Evolutionary conservation across 2,113 vertebrate genomes (phyloP).

Genomic region (Tragulus kanchil): DNA sequence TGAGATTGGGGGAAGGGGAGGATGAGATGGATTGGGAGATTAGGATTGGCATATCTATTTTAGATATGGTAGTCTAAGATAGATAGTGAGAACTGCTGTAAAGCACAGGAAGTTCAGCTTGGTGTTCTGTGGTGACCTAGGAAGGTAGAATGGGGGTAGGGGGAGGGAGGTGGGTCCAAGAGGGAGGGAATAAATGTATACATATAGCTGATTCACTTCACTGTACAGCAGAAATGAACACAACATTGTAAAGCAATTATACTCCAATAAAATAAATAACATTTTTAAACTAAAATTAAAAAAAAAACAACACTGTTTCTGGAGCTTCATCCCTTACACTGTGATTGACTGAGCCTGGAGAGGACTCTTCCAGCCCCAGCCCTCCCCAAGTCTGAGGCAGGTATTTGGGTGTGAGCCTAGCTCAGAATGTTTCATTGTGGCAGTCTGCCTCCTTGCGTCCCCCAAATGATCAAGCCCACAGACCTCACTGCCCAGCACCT

Average conservation of each 20-base stretch:
- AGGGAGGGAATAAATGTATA: not conserved
- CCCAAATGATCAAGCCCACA: not conserved
- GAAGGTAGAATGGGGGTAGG: not conserved
- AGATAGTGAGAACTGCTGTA: not conserved
- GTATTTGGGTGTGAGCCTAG: not conserved
- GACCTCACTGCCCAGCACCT: not conserved
- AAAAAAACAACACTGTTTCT: not conserved
- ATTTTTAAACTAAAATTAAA: not conserved
- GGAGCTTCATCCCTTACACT: not conserved
- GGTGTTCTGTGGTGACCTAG: not conserved
- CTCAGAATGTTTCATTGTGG: not conserved
- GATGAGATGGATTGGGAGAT: not conserved
- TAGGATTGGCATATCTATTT: not conserved
- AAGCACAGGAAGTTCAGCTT: not conserved
- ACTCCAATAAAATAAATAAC: not conserved
- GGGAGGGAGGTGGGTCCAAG: not conserved
- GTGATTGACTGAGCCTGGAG: not conserved
- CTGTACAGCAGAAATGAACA: not conserved
- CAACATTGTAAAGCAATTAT: not conserved
- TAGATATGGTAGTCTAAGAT: not conserved
- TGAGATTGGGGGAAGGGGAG: not conserved
- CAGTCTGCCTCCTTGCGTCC: not conserved
- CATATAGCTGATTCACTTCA: not conserved
- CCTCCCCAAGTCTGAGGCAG: not conserved
- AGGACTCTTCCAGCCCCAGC: not conserved